Evolutionary conservation across 2,888 invertebrate genomes (phyloP).

Genomic region (Eupithecia pulchellata): DNA sequence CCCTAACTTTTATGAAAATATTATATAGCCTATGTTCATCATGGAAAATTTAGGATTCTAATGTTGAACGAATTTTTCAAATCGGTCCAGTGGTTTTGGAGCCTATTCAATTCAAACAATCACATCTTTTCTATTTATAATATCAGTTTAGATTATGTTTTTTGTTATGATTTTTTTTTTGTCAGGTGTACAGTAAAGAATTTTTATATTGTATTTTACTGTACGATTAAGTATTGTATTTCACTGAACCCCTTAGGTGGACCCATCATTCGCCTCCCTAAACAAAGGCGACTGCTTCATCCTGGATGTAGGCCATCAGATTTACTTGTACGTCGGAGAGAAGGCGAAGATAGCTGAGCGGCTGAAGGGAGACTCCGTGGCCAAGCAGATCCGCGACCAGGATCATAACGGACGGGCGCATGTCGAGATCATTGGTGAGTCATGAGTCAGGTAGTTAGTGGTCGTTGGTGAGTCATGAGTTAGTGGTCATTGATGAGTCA

Average conservation of each 20-base stretch:
- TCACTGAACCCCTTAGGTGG: slow-evolving; percentile 73
- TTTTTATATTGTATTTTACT: too few relatives aligned
- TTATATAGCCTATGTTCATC: too few relatives aligned
- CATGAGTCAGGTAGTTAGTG: background rate
- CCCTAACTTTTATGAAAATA: too few relatives aligned
- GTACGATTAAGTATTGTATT: too few relatives aligned
- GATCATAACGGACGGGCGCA: slow-evolving; percentile 93
- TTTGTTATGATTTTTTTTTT: too few relatives aligned
- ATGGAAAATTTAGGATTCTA: too few relatives aligned
- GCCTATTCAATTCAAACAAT: too few relatives aligned
- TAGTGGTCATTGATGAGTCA: background rate
- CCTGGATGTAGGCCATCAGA: slow-evolving; percentile 90
- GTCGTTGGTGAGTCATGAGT: background rate
- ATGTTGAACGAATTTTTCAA: too few relatives aligned
- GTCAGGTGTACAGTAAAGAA: too few relatives aligned
- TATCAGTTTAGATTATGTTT: too few relatives aligned
- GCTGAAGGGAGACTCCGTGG: slow-evolving; percentile 93
- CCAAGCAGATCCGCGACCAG: slow-evolving; percentile 94
- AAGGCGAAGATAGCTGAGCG: slow-evolving; percentile 92
- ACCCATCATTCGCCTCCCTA: slow-evolving; percentile 89
- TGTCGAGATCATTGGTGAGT: slow-evolving; percentile 91
- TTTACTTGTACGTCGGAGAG: slow-evolving; percentile 93
- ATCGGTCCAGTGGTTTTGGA: too few relatives aligned
- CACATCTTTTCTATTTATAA: too few relatives aligned
- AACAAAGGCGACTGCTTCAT: slow-evolving; percentile 97